Evolutionary conservation across 2,113 vertebrate species (phyloP), one percentile per base, ranked within the genome.

Genomic region (Nansenia antarctica): DNA sequence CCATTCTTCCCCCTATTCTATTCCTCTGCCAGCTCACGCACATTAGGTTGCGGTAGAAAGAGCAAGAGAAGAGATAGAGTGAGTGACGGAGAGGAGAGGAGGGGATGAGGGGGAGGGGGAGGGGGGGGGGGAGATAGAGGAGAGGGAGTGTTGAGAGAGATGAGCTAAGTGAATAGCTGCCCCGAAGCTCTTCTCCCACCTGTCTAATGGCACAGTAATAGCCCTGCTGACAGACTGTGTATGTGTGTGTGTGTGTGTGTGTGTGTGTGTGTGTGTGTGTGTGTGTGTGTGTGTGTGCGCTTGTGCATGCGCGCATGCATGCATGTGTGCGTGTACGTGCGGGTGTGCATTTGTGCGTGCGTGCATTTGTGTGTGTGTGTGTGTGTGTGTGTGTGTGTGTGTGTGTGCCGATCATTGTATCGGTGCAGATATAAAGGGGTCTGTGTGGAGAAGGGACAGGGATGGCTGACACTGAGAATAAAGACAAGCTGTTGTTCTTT

Each of bases 381-480:
- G 12, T 55, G 49, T 59, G 24, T 29, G 57, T 75, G 65, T 55
- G 53, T 14, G 22, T 55, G 53, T 65, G 62, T 65, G 42, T 65
- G 62, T 65, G 78, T 81, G 66, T 71, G 80, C 63, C 74, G 65
- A 81, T 87, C 82, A 86, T 88, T 90, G 86, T 86, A 85, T 87
- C 74, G 64, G 72, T 72, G 70, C 58, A 53, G 81, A 49, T 64
- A 85, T 84, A 72, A 85, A 88, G 74, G 72, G 54, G 30, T 77
- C 78, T 80, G 85, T 88, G 85, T 90, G 80, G 79, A 47, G 66
- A 69, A 65, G 86, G 73, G 89, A 89, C 74, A 78, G 85, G 58
- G 83, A 78, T 77, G 84, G 66, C 84, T 90, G 87, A 88, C 84
- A 90, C 87, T 65, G 84, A 85, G 78, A 85, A 87, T 85, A 90